These are phyloP conservation scores for Drosophila truncata DNA, from an alignment of 1,140 invertebrate species.

Conservation along the genomic window DNA sequence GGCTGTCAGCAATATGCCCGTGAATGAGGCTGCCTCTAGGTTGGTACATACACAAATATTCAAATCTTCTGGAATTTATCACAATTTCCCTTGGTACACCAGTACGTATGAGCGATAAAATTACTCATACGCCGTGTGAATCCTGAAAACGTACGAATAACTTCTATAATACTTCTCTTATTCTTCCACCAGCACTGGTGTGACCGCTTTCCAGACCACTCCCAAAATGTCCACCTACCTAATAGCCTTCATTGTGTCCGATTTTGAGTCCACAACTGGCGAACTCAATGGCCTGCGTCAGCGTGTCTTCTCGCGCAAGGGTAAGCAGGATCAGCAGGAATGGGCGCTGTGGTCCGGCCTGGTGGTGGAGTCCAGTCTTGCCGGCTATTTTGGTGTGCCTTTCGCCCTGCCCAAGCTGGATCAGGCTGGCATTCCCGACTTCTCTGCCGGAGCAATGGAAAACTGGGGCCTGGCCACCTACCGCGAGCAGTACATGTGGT, in stretches of 20 bases:
- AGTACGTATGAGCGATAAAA: neutral
- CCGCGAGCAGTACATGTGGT: slow-evolving; percentile 74
- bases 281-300: slow-evolving; percentile 77
- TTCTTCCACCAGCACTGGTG: slow-evolving; percentile 32
- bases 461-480: slow-evolving; percentile 82
- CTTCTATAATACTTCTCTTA: too few species aligned
- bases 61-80: too few species aligned
- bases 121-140: slow-evolving; percentile 1
- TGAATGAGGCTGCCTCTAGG: slow-evolving; percentile 35
- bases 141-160: neutral
- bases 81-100: too few species aligned
- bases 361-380: slow-evolving; percentile 58
- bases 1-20: slow-evolving; percentile 91
- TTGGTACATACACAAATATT: slow-evolving; percentile 15
- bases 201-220: slow-evolving; percentile 67
- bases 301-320: slow-evolving; percentile 66
- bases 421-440: slow-evolving; percentile 75
- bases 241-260: slow-evolving; percentile 90
- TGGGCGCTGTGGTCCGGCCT: slow-evolving; percentile 64
- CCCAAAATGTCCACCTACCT: slow-evolving; percentile 89
- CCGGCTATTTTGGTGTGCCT: slow-evolving; percentile 57
- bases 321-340: slow-evolving; percentile 59
- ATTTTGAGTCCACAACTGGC: slow-evolving; percentile 86
- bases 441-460: slow-evolving; percentile 79
- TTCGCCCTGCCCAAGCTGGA: slow-evolving; percentile 72